Conservation (phyloP, 2,113 vertebrate species). For the zebrafish (Danio rerio) region DNA sequence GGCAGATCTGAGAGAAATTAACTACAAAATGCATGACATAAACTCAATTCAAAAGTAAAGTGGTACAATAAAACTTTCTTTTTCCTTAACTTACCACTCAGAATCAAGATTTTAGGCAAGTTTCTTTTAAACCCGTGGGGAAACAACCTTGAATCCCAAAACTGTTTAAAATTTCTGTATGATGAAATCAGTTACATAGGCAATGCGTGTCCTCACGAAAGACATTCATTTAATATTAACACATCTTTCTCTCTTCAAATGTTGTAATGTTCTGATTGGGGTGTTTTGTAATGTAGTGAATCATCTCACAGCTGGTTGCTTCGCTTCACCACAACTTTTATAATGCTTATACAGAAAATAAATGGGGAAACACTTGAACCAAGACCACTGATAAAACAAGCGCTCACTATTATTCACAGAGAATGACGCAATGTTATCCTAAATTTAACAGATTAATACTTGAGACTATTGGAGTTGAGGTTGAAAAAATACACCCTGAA, state of each 20-base stretch:
- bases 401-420: conserved; percentile 3
- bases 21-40: no score
- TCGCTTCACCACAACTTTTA: not conserved
- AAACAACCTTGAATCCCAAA: no score
- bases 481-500: conserved; percentile 17
- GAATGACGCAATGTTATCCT: conserved; percentile 23
- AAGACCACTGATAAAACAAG: not conserved
- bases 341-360: not conserved
- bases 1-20: no score
- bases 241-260: not conserved
- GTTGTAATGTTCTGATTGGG: not conserved
- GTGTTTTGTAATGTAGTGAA: no score
- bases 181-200: not conserved
- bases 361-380: conserved; percentile 2
- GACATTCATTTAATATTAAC: not conserved
- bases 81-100: no score
- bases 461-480: conserved; percentile 6
- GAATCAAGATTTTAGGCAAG: no score
- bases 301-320: conserved; percentile 13
- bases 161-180: no score
- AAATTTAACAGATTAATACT: conserved; percentile 12
- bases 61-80: no score
- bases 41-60: no score
- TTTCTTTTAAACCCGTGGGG: no score
- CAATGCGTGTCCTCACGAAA: not conserved